Conservation (phyloP, 1,140 invertebrate species). For the Adelges cooleyi region DNA sequence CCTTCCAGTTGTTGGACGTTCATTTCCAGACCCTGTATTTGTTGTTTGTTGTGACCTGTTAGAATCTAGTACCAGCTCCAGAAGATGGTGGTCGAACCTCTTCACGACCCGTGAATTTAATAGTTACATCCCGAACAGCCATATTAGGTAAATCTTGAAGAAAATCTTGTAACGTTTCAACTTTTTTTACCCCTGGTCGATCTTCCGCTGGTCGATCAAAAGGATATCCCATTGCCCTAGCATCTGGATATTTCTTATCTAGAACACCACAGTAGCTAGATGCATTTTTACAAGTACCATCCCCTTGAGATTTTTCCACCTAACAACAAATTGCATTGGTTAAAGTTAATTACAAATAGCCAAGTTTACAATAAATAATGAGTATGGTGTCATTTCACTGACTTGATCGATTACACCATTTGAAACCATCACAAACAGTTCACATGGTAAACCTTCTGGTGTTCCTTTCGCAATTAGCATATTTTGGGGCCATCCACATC, state of each 20-base stretch:
- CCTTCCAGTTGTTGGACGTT: no score
- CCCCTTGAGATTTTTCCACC: not conserved
- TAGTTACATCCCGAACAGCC: slow-evolving; percentile 44
- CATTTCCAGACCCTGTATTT: no score
- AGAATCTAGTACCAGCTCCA: no score
- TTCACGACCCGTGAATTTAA: slow-evolving; percentile 38
- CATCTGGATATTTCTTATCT: slow-evolving; percentile 58
- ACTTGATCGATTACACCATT: slow-evolving; percentile 48
- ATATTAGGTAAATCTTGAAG: slow-evolving; percentile 59
- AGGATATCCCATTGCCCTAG: slow-evolving; percentile 60
- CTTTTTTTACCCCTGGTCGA: slow-evolving; percentile 39
- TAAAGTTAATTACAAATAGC: no score
- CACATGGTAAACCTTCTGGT: slow-evolving; percentile 51
- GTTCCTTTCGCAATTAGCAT: slow-evolving; percentile 65
- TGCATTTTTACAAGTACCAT: slow-evolving; percentile 48
- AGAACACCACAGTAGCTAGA: slow-evolving; percentile 61
- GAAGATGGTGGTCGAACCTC: not conserved
- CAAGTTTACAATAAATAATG: no score
- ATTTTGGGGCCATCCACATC: slow-evolving; percentile 76
- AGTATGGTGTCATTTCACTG: slow-evolving; percentile 40
- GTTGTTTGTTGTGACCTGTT: no score
- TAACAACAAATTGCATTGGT: no score
- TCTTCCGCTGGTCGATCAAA: slow-evolving; percentile 67
- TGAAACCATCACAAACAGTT: slow-evolving; percentile 68
- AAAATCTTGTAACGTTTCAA: slow-evolving; percentile 47